Evolutionary conservation across 2,113 vertebrate genomes (phyloP).

Genomic region (Gasterosteus aculeatus): DNA sequence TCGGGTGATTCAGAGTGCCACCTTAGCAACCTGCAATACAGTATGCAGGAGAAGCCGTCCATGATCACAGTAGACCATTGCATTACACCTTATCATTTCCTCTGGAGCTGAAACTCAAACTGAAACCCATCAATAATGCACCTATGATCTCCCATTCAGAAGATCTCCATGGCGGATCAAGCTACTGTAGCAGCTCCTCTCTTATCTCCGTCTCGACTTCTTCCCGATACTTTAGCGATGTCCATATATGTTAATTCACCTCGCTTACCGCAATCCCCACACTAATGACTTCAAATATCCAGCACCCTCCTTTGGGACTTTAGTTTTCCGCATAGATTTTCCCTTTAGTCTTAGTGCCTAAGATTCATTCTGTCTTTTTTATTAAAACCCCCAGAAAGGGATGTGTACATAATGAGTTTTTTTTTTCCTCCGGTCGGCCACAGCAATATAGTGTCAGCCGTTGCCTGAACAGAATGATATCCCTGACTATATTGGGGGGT

Average conservation of each 20-base stretch:
- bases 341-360: conserved; percentile 52
- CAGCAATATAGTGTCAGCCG: conserved; percentile 78
- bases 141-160: conserved; percentile 74
- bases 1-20: conserved; percentile 51
- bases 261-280: conserved; percentile 28
- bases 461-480: conserved; percentile 80
- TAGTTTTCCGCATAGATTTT: conserved; percentile 76
- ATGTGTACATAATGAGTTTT: conserved; percentile 76
- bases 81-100: conserved; percentile 83
- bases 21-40: conserved; percentile 72
- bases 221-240: conserved; percentile 30
- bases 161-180: conserved; percentile 74
- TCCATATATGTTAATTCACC: conserved; percentile 52
- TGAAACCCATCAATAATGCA: conserved; percentile 81
- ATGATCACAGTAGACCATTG: conserved; percentile 78
- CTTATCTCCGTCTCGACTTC: conserved; percentile 22
- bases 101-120: conserved; percentile 80
- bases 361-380: conserved; percentile 74
- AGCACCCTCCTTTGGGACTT: conserved; percentile 60
- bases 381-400: conserved; percentile 79
- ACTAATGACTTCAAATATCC: conserved; percentile 54
- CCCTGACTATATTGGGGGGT: conserved; percentile 76
- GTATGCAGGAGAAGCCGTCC: conserved; percentile 76
- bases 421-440: conserved; percentile 48
- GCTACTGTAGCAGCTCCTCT: conserved; percentile 58